These are phyloP conservation scores for Phalacrocorax aristotelis DNA, from an alignment of 2,113 vertebrate genomes.

Conservation along the genomic window DNA sequence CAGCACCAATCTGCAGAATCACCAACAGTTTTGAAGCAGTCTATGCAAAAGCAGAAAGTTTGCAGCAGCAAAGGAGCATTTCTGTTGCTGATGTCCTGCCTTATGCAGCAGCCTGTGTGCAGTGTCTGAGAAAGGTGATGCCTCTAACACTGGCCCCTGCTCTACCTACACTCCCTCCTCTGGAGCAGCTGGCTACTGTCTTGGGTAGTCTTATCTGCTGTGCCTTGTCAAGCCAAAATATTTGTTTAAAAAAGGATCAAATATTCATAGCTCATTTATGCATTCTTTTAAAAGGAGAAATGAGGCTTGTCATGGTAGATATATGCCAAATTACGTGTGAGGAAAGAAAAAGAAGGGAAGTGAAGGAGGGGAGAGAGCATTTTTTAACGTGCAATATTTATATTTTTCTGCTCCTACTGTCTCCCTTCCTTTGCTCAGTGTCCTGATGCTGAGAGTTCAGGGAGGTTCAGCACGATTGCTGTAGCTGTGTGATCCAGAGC, in stretches of 20 bases:
- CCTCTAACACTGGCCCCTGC: rapidly evolving
- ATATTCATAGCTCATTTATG: conserved; percentile 61
- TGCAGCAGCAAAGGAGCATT: background rate
- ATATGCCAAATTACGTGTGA: conserved; percentile 7
- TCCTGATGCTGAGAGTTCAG: background rate
- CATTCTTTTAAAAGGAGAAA: conserved; percentile 60
- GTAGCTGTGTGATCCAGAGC: background rate
- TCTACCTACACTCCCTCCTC: background rate
- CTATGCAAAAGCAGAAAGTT: background rate
- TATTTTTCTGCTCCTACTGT: background rate
- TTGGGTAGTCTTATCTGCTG: conserved; percentile 49
- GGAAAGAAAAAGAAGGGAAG: background rate
- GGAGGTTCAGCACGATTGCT: rapidly evolving
- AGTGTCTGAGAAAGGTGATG: background rate
- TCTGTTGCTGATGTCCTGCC: rapidly evolving
- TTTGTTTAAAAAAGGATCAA: conserved; percentile 67
- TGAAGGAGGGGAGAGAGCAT: background rate
- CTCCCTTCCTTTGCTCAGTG: background rate
- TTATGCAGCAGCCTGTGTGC: rapidly evolving
- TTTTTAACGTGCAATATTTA: background rate
- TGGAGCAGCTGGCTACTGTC: conserved; percentile 55
- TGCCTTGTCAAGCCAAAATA: conserved; percentile 57
- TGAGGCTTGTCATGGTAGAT: conserved; percentile 40
- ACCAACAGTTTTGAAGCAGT: background rate
- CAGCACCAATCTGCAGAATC: background rate